Base-by-base conservation (phyloP, 2,888 invertebrate genomes). In the Rhingia campestris region DNA sequence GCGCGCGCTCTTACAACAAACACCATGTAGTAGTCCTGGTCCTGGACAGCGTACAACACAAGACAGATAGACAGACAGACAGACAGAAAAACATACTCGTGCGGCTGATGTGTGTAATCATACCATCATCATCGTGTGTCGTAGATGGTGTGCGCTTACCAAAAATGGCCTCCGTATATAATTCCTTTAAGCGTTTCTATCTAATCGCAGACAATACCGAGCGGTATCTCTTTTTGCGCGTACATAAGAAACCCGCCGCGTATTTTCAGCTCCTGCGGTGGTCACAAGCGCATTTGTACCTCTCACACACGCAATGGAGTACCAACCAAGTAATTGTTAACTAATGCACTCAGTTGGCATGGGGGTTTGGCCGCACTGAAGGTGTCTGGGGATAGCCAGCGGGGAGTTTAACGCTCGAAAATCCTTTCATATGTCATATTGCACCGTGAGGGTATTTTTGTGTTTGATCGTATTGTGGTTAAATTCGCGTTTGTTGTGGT, bases 31-130 rank as follows among this genome's bases (percentile, higher is more conserved):
- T 63, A 72, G 54, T 77, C 72, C 64, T 77, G 49, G 22, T 22
- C 22, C 22, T 33, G 73, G 73, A 73, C 79, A 77, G 61, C 54
- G 53, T 37, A 33, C 35, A 56, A 63, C 79, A 79, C 73, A 12
- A 45, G 45, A 6, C 14, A 22, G 59, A 76, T 69, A 69, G 47
- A 74, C 58, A 67, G 67, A 74, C 41, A 74, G 67, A 74, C 53
- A 74, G 54, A 49, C 70, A 54, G 39, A 64, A 64, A 67, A 59
- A 45, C 72, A 67, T 70, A 77, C 73, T 82, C 73, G 73, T 82
- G 82, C 58, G 72, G 45, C 49, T 73, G 73, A 69, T 79, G 66
- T 61, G 63, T 49, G 43, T 61, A 81, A 64, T 76, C 59, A 81
- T 22, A 22, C 22, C 58, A 49, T 41, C 56, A 63, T 47, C 69